Conservation (phyloP, 2,113 vertebrate genomes). For the Otocyon megalotis region DNA sequence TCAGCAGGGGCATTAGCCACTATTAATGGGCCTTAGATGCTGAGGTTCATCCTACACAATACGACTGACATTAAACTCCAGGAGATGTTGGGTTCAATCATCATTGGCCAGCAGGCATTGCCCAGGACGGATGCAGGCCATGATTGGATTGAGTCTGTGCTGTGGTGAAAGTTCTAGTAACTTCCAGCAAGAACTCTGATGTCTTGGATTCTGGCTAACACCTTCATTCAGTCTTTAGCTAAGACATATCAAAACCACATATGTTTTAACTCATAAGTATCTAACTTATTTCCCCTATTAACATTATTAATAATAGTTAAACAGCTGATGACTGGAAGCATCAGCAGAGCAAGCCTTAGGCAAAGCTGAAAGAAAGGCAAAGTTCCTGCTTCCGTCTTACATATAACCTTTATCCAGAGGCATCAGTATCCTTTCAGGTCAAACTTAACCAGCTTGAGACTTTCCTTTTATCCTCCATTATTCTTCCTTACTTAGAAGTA, state of each 20-base stretch:
- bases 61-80: neutral
- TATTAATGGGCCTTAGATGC: neutral
- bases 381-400: neutral
- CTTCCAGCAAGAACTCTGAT: neutral
- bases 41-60: neutral
- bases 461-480: neutral
- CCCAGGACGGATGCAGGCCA: neutral
- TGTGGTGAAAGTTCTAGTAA: neutral
- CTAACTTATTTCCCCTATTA: neutral
- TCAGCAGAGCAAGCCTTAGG: neutral
- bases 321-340: neutral
- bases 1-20: neutral
- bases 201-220: neutral
- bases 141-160: neutral
- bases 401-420: neutral
- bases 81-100: fast-evolving
- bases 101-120: neutral
- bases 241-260: neutral
- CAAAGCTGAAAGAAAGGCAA: neutral
- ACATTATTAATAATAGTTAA: neutral
- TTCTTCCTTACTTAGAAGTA: neutral
- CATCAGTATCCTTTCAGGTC: neutral
- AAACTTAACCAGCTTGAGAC: neutral
- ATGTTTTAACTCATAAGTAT: neutral
- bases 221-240: neutral